Conservation (phyloP, 1,140 invertebrate species). For the Lepidurus couesii region DNA sequence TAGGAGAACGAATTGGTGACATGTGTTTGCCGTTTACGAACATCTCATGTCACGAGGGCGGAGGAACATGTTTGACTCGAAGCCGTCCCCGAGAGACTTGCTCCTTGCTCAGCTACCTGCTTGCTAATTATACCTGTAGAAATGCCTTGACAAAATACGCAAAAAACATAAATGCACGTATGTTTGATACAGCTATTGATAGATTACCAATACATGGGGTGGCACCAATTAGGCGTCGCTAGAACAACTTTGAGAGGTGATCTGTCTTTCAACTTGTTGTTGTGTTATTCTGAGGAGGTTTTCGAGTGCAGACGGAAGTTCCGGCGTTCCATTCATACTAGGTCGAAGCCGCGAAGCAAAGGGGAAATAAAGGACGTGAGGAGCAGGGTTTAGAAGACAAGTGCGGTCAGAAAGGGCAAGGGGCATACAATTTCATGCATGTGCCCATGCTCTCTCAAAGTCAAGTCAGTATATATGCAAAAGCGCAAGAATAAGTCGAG, state of each 20-base stretch:
- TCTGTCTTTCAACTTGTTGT: no score
- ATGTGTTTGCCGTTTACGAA: background rate
- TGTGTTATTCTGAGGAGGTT: no score
- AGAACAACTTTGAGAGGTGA: no score
- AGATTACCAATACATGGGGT: no score
- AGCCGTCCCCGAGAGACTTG: background rate
- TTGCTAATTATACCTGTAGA: background rate
- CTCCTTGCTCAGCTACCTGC: background rate
- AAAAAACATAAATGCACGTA: background rate
- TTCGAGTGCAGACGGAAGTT: no score
- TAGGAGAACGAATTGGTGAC: background rate
- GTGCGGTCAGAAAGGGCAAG: slow-evolving; percentile 7
- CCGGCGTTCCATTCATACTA: background rate
- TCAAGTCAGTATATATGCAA: slow-evolving; percentile 4
- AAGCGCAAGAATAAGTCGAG: slow-evolving; percentile 13
- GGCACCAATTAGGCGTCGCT: no score
- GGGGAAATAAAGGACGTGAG: background rate
- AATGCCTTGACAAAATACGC: background rate
- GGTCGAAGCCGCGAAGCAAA: background rate
- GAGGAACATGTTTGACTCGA: background rate
- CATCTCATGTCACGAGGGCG: background rate
- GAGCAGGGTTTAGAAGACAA: background rate
- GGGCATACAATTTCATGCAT: slow-evolving; percentile 10
- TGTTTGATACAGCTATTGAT: no score
- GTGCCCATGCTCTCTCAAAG: background rate